Base-by-base conservation (phyloP, 92 coral and sea anemone species). In the Phymanthus crucifer region DNA sequence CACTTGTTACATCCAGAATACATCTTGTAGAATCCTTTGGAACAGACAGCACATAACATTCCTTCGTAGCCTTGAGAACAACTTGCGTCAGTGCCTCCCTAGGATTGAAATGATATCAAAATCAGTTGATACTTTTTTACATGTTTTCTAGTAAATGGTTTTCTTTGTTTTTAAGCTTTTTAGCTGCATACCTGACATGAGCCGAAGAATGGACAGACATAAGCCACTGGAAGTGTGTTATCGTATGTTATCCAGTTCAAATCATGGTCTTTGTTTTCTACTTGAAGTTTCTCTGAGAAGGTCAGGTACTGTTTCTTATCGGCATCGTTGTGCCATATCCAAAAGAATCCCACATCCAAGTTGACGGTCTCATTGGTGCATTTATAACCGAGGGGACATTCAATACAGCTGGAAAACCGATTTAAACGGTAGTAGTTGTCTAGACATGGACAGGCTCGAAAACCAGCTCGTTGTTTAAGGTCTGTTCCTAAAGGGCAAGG, bases 1-100 rank as follows among this genome's bases (percentile, higher is more conserved):
- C 73, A 68, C 73, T 68, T 68, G 73, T 68, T 68, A 37, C 73
- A 68, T 3, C 73, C 45, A 37, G 73, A 68, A 38, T 32, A 68
- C 73, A 68, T 68, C 34, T 18, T 32, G 73, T 68, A 68, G 45
- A 32, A 68, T 32, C 73, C 73, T 1, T 37, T 18, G 32, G 40
- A 32, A 37, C 73, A 68, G 19, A 32, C 73, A 37, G 73, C 73
- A 68, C 73, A 68, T 19, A 68, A 29, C 31, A 38, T 54, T 18
- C 64, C 64, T 54, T 54, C 64, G 64, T 54, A 54, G n/a, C 64
- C 64, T 19, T 54, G 7, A 18, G 73, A 68, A 68, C 73, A 68
- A 36, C 40, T n/a, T n/a, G 73, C 73, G 38, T 68, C 45, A 18
- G 31, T 27, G 6, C 45, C 73, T 14, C 73, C 73, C 73, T 68